phyloP scores from a whole-genome alignment of 92 coral and sea anemone genomes.

The Ricordea florida region DNA sequence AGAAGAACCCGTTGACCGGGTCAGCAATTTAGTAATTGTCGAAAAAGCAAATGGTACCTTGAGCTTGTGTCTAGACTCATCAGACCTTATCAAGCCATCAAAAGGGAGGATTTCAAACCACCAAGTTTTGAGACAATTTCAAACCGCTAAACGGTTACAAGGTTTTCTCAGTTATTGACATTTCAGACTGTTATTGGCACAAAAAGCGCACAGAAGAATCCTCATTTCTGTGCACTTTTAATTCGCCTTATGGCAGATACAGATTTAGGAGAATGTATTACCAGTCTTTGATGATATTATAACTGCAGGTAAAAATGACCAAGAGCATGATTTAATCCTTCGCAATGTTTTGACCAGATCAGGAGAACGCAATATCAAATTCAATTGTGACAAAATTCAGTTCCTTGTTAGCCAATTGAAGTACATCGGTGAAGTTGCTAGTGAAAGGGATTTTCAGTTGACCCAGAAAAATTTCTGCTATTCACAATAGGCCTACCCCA shows the following conservation, averaged over 20 bases:
- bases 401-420: neutral
- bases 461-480: conserved; percentile 17
- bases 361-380: neutral
- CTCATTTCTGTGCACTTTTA: conserved; percentile 7
- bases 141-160: neutral
- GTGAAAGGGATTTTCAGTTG: conserved; percentile 1
- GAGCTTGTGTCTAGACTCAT: conserved; percentile 38
- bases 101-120: conserved; percentile 16
- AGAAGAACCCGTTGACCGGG: conserved; percentile 26
- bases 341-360: conserved; percentile 30
- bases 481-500: too few species aligned
- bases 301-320: conserved; percentile 43
- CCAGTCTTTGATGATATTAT: conserved; percentile 43
- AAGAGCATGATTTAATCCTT: conserved; percentile 47
- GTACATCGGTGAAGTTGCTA: conserved; percentile 1
- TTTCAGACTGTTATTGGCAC: conserved; percentile 29
- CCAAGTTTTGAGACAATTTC: neutral
- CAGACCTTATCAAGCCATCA: conserved; percentile 19
- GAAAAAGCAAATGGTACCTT: conserved; percentile 14
- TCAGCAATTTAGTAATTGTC: conserved; percentile 27
- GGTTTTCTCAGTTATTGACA: conserved; percentile 1
- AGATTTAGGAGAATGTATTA: too few species aligned
- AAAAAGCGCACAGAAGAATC: conserved; percentile 7
- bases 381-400: neutral
- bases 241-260: too few species aligned